Conservation (phyloP, 1,140 invertebrate species). For the Sinonovacula constricta region DNA sequence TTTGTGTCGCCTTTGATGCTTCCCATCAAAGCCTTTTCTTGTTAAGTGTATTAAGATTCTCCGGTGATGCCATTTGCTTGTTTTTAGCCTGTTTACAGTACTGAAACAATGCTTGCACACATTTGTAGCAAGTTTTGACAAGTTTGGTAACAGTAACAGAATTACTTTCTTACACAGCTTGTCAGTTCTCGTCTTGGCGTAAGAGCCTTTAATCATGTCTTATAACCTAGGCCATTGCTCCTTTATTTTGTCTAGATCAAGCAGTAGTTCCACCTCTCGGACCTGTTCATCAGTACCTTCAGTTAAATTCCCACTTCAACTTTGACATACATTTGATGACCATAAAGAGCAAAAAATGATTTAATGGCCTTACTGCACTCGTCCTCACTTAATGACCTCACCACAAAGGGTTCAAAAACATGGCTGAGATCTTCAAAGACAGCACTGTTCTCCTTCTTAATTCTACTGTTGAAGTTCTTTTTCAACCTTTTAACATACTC, state of each 20-base stretch:
- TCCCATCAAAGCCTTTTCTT: too few relatives aligned
- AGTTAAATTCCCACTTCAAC: background rate
- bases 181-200: too few relatives aligned
- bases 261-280: too few relatives aligned
- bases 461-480: slow-evolving; percentile 16
- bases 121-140: slow-evolving; percentile 28
- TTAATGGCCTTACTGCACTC: background rate
- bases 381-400: background rate
- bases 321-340: background rate
- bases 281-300: background rate
- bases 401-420: background rate
- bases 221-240: background rate
- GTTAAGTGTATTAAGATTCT: background rate
- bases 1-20: too few relatives aligned
- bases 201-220: background rate
- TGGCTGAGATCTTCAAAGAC: background rate
- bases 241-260: too few relatives aligned
- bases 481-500: background rate
- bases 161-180: slow-evolving; percentile 5
- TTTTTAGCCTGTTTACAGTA: slow-evolving; percentile 43
- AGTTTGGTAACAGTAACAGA: background rate
- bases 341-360: background rate
- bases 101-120: too few relatives aligned
- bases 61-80: slow-evolving; percentile 10
- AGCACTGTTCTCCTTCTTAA: slow-evolving; percentile 7